Percentiles rank a stretch among this genome's conserved stretches.
Conservation (phyloP, 2,888 invertebrate species). For the Drosophila cognata region DNA sequence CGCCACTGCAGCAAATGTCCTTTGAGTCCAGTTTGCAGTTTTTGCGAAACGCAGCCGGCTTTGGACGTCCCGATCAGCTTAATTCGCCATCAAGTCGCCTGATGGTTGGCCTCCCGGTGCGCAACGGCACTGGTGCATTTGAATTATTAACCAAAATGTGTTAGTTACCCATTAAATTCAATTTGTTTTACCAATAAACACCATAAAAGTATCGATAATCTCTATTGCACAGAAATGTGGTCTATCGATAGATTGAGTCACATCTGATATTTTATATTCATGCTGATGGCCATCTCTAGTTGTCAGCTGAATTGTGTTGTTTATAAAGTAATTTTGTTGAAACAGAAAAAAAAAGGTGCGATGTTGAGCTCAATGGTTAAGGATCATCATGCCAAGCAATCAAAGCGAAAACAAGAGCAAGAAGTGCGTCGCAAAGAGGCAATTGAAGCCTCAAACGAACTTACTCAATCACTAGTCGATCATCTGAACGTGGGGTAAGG, state of each 20-base stretch:
- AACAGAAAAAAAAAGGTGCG: not conserved
- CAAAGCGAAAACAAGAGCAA: conserved; percentile 92
- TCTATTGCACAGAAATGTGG: not conserved
- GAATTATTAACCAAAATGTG: conserved; percentile 79
- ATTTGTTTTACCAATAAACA: conserved; percentile 16
- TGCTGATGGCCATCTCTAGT: conserved; percentile 19
- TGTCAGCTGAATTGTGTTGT: conserved; percentile 86
- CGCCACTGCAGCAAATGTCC: conserved; percentile 98
- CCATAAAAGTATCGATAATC: conserved; percentile 18
- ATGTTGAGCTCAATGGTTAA: conserved; percentile 95
- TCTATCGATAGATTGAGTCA: conserved; percentile 32
- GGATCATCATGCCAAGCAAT: conserved; percentile 93
- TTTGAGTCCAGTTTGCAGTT: conserved; percentile 97
- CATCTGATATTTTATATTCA: not conserved
- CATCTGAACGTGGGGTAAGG: conserved; percentile 98
- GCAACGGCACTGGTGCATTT: conserved; percentile 93
- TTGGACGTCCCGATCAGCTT: conserved; percentile 89
- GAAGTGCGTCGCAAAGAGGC: conserved; percentile 97
- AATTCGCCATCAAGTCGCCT: conserved; percentile 94
- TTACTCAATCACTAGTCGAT: conserved; percentile 97
- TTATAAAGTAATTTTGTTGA: conserved; percentile 76
- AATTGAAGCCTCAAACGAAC: conserved; percentile 94
- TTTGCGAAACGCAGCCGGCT: conserved; percentile 89
- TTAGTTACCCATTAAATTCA: conserved; percentile 40
- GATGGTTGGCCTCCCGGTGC: conserved; percentile 93